These are phyloP conservation scores for Polypterus senegalus DNA, from an alignment of 2,113 vertebrate species.

Conservation along the genomic window DNA sequence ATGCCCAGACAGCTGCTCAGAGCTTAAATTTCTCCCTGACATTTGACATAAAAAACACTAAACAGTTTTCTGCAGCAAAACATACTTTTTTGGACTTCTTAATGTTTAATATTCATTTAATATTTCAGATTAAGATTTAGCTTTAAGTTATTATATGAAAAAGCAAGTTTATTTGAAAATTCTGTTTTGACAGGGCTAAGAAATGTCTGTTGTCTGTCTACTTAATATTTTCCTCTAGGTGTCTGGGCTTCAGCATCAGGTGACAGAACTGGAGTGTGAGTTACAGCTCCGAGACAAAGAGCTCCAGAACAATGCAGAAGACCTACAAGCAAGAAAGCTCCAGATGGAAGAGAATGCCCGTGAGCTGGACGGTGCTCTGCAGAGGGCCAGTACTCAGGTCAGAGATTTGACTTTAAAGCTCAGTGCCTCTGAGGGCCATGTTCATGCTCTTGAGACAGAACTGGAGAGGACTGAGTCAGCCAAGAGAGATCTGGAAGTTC, in stretches of 20 bases:
- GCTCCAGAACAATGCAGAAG: slow-evolving; percentile 32
- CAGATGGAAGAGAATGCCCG: slow-evolving; percentile 12
- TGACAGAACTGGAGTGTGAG: slow-evolving; percentile 38
- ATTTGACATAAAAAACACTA: too few relatives aligned
- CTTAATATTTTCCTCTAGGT: slow-evolving; percentile 31
- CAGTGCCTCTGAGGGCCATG: slow-evolving; percentile 28
- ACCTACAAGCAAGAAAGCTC: slow-evolving; percentile 24
- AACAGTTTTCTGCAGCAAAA: too few relatives aligned
- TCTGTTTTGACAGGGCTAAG: too few relatives aligned
- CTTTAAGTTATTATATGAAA: too few relatives aligned
- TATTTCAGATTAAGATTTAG: too few relatives aligned
- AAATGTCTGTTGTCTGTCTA: too few relatives aligned
- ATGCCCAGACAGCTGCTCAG: too few relatives aligned
- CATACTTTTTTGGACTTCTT: too few relatives aligned
- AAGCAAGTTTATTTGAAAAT: too few relatives aligned
- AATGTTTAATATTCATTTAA: too few relatives aligned
- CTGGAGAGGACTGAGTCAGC: slow-evolving; percentile 31
- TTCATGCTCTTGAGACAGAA: slow-evolving; percentile 42
- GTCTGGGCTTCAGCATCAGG: slow-evolving; percentile 35
- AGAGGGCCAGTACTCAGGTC: slow-evolving; percentile 13
- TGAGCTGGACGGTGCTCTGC: slow-evolving; percentile 20
- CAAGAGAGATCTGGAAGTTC: slow-evolving; percentile 35
- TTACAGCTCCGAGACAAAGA: slow-evolving; percentile 25
- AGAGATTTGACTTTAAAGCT: slow-evolving; percentile 32
- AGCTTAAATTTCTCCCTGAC: too few relatives aligned